phyloP scores from a whole-genome alignment of 1,140 invertebrate species.

The Drosophila arawakana region DNA sequence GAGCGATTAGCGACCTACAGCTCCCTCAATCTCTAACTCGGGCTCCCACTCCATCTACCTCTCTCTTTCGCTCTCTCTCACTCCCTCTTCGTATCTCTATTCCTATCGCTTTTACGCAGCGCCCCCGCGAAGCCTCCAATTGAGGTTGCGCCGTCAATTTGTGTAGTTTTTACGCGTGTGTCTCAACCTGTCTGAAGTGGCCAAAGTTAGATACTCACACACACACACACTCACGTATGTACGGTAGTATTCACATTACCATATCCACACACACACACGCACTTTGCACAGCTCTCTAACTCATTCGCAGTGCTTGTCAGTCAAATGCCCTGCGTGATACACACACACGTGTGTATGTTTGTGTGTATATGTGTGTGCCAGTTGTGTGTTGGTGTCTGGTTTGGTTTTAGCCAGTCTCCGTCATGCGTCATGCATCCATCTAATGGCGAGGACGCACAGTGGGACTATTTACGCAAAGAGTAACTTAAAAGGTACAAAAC shows the following conservation, averaged over 20 bases:
- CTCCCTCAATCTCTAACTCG: constrained; percentile 19
- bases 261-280: constrained; percentile 6
- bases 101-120: constrained; percentile 7
- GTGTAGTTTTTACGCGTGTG: constrained; percentile 81
- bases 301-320: constrained; percentile 49
- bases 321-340: constrained; percentile 40
- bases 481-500: not conserved
- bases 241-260: constrained; percentile 20
- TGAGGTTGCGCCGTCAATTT: constrained; percentile 60
- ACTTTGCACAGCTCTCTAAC: constrained; percentile 22
- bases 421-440: constrained; percentile 75
- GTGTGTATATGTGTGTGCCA: constrained; percentile 28
- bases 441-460: constrained; percentile 63
- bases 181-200: constrained; percentile 76
- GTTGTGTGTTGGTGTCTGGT: constrained; percentile 49
- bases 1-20: constrained; percentile 73
- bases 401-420: constrained; percentile 54
- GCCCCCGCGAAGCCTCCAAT: constrained; percentile 48
- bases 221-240: constrained; percentile 7
- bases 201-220: constrained; percentile 66
- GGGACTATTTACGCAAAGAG: constrained; percentile 9
- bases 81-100: not conserved
- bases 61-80: constrained; percentile 6
- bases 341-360: constrained; percentile 4
- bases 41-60: not conserved